These are phyloP conservation scores for Allygus modestus DNA, from an alignment of 2,888 invertebrate species.

Conservation along the genomic window DNA sequence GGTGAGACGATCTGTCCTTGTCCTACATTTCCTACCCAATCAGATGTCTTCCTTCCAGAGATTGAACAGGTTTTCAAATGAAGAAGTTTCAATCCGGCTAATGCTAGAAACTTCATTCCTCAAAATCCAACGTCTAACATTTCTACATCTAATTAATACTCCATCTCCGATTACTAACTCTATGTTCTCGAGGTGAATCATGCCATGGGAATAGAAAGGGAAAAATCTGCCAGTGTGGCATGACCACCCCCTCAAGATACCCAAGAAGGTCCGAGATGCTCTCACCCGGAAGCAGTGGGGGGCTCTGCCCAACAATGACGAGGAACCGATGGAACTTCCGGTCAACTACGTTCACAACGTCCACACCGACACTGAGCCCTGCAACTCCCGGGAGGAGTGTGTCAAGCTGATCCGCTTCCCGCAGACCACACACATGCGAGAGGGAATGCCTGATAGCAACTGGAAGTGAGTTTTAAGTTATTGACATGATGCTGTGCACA, in stretches of 20 bases:
- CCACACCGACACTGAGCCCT: background rate
- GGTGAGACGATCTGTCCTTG: too few species aligned
- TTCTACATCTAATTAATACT: too few species aligned
- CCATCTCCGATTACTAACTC: too few species aligned
- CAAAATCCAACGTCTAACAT: too few species aligned
- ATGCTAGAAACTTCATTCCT: too few species aligned
- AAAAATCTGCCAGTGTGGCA: constrained; percentile 13
- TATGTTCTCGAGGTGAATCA: background rate
- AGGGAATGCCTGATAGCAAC: constrained; percentile 1
- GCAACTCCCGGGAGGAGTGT: background rate
- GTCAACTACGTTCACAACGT: background rate
- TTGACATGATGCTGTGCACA: too few species aligned
- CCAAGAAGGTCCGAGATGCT: background rate
- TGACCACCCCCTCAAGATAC: background rate
- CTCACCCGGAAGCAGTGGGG: constrained; percentile 19
- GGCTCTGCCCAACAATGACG: constrained; percentile 42
- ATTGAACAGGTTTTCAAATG: too few species aligned
- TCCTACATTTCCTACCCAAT: too few species aligned
- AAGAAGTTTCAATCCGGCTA: too few species aligned
- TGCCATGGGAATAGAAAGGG: background rate
- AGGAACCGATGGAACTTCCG: constrained; percentile 19
- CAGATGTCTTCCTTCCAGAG: too few species aligned
- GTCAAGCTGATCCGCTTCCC: background rate
- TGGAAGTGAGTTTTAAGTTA: constrained; percentile 13
- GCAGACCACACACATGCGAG: constrained; percentile 12